These are phyloP conservation scores for Gambelia wislizenii DNA, from an alignment of 2,797 vertebrate genomes.

Conservation along the genomic window DNA sequence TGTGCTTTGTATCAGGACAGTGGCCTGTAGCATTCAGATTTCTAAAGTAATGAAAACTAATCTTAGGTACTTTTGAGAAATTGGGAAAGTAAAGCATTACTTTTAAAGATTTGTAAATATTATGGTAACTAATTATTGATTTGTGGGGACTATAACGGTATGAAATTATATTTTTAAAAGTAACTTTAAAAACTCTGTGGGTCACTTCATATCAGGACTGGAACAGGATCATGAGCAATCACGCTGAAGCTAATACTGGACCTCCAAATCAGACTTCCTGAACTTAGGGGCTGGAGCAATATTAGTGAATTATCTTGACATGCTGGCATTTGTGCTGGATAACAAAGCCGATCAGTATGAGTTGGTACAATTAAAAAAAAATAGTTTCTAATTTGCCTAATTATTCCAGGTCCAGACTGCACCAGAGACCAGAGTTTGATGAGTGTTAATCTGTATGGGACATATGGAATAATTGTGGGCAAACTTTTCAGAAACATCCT, in stretches of 20 bases:
- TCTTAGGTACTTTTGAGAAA: neutral
- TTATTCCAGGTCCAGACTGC: neutral
- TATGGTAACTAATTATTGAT: neutral
- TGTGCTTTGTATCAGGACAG: neutral
- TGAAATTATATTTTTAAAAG: neutral
- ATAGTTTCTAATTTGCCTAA: constrained; percentile 2
- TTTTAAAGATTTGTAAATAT: neutral
- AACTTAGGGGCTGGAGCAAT: neutral
- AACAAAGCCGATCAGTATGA: neutral
- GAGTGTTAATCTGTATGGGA: neutral
- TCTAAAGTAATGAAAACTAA: neutral
- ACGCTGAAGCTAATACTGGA: neutral
- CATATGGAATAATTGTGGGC: neutral
- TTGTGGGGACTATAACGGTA: neutral
- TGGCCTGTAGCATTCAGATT: neutral
- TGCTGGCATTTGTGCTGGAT: neutral
- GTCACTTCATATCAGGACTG: neutral
- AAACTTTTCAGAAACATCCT: constrained; percentile 2
- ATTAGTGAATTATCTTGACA: neutral
- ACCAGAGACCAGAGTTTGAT: neutral
- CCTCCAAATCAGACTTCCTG: too few relatives aligned
- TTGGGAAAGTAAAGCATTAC: neutral
- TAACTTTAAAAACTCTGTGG: neutral
- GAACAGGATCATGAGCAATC: neutral
- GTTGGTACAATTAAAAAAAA: neutral